Base-by-base conservation (phyloP, 2,888 invertebrate species). In the Drosophila greeni region DNA sequence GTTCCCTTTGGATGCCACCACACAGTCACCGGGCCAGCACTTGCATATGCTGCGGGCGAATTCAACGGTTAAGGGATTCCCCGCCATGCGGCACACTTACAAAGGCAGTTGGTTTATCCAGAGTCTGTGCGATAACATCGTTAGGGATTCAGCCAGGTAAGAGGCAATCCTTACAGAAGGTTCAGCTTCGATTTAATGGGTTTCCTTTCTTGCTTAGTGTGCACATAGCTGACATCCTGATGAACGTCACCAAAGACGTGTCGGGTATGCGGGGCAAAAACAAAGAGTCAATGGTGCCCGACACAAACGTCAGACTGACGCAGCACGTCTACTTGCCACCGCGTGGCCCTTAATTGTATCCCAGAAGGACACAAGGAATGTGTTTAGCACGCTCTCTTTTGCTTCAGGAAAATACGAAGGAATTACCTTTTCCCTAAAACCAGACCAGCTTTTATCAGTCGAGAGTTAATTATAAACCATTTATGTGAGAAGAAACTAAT, bases 81-180 rank as follows among this genome's bases (percentile, higher is more conserved):
- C 83, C 7, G 85, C 88, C 1, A 53, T 88, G 43, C 84, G 89
- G 4, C 84, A 89, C 61, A 86, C 75, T 5, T 51, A 65, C 23
- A 51, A 60, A 0, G 89, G 89, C 14, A 85, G 87, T 37, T 89
- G 89, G 89, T 89, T 88, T 60, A 88, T 89, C 39, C 87, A 88
- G 61, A 82, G 86, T 1, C 60, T 89, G 1, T 88, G 87, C 68
- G 71, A 85, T 18, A 76, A 79, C 29, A 74, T 88, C 2, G 42
- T 66, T 2, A 52, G 69, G n/a, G 47, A 81, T 29, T 84, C 84
- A 1, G 76, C 75, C 43, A 80, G 75, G 87, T 87, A 61, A 9
- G 11, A 33, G 12, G 2, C 1, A 0, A 20, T 6, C 11, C 5
- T 4, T 12, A 3, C 5, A n/a, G 2, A 4, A 14, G 20, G 3